Conservation (phyloP, 2,888 invertebrate genomes). For the Chironomus riparius region DNA sequence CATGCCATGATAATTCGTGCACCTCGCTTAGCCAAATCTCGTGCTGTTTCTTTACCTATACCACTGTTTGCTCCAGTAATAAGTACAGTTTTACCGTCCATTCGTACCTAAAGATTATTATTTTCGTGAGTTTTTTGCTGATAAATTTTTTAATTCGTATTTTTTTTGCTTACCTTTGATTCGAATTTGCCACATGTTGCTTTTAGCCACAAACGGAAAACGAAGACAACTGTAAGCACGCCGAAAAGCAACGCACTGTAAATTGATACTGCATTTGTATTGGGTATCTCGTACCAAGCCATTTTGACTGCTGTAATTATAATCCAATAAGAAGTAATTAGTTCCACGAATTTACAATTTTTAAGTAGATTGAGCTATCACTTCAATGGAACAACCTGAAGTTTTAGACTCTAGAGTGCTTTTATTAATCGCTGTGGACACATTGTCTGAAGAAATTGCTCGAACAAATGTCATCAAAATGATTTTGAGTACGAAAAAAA, state of each 20-base stretch:
- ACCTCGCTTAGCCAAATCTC: slow-evolving; percentile 63
- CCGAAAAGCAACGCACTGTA: slow-evolving; percentile 5
- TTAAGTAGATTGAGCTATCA: too few relatives aligned
- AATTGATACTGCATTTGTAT: slow-evolving; percentile 17
- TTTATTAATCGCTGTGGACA: too few relatives aligned
- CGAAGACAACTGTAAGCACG: slow-evolving; percentile 7
- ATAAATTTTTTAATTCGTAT: not conserved
- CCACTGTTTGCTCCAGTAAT: slow-evolving; percentile 82
- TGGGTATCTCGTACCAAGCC: slow-evolving; percentile 15
- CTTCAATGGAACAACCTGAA: too few relatives aligned
- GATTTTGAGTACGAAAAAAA: too few relatives aligned
- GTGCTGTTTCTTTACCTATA: slow-evolving; percentile 72
- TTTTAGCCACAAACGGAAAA: slow-evolving; percentile 20
- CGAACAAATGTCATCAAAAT: too few relatives aligned
- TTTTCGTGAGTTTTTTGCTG: not conserved
- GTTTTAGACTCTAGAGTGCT: too few relatives aligned
- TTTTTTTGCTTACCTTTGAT: slow-evolving; percentile 22
- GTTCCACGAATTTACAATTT: not conserved
- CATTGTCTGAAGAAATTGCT: too few relatives aligned
- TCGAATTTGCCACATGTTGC: slow-evolving; percentile 28
- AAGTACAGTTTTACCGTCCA: slow-evolving; percentile 80
- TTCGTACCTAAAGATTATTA: slow-evolving; percentile 44
- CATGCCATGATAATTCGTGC: slow-evolving; percentile 82
- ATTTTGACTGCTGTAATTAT: not conserved
- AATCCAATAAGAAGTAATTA: not conserved